phyloP scores from a whole-genome alignment of 2,888 invertebrate species.

The Drosophila buzzatii region DNA sequence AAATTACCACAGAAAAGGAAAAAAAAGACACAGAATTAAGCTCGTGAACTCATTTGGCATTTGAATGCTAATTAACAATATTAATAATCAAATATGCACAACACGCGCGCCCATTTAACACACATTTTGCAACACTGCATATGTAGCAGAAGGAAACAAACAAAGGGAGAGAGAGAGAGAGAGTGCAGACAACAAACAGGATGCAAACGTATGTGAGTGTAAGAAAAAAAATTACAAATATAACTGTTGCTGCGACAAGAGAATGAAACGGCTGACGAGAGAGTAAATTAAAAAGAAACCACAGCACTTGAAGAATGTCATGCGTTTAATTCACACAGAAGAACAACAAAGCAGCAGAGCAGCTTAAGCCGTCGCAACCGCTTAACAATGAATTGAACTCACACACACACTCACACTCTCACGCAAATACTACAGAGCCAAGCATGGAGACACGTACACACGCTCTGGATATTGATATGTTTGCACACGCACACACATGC shows the following conservation, averaged over 20 bases:
- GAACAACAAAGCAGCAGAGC: slow-evolving; percentile 32
- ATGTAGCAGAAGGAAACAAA: slow-evolving; percentile 3
- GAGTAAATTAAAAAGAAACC: slow-evolving; percentile 45
- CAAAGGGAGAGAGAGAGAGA: background rate
- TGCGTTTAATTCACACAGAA: slow-evolving; percentile 52
- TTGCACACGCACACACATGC: slow-evolving; percentile 21
- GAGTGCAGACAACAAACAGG: slow-evolving; percentile 35
- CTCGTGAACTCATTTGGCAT: slow-evolving; percentile 45
- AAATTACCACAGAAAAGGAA: slow-evolving; percentile 14
- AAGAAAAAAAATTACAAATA: slow-evolving; percentile 13
- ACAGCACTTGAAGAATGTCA: slow-evolving; percentile 52
- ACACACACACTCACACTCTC: slow-evolving; percentile 27
- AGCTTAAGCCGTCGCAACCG: slow-evolving; percentile 43
- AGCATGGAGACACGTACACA: slow-evolving; percentile 58
- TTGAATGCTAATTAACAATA: slow-evolving; percentile 47
- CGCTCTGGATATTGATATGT: slow-evolving; percentile 41
- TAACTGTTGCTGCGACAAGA: slow-evolving; percentile 40
- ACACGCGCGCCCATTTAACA: slow-evolving; percentile 46
- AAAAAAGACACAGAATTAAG: slow-evolving; percentile 24
- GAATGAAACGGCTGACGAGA: background rate
- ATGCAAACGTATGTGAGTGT: slow-evolving; percentile 30
- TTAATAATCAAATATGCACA: slow-evolving; percentile 27
- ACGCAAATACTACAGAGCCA: slow-evolving; percentile 21
- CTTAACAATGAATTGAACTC: slow-evolving; percentile 63
- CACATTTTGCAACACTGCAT: slow-evolving; percentile 60